Base-by-base conservation (phyloP, 2,888 invertebrate genomes). In the Synanthedon formicaeformis region DNA sequence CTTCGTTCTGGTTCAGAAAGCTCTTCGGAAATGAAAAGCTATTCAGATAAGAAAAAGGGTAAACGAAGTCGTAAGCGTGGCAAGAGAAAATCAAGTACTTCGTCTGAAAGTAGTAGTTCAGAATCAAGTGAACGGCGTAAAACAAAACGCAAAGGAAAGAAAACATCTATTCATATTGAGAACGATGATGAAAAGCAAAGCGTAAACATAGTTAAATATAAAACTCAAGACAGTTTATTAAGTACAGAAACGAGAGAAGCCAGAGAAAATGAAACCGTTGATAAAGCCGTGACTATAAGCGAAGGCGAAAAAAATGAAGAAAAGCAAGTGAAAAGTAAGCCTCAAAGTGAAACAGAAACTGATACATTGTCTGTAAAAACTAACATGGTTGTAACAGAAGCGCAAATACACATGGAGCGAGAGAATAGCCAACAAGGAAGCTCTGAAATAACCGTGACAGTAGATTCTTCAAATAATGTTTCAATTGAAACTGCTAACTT, bases 341-440 rank as follows among this genome's bases (percentile, higher is more conserved):
- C 71, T 16, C 74, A 72, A 8, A 89, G 85, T 72, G 88, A 82
- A 73, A 88, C 78, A 52, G 88, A 88, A 71, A 86, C 84, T 1
- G 87, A 88, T 58, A 85, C 83, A 5, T 59, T 83, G 55, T 88
- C 88, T 23, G 74, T 87, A 4, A 83, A 88, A 67, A 84, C 87
- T 4, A 88, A 86, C 58, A 85, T 84, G 79, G 74, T 88, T 50
- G 78, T 82, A 51, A 88, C 88, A 8, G 88, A 88, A 78, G 89
- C 88, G 23, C 85, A 87, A 73, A 83, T 88, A 57, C 88, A 89
- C 55, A 81, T 86, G 75, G 82, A 88, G 64, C 77, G 82, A 53
- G 78, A 86, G 59, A 75, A 78, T 10, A 78, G 73, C 61, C 71
- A 85, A 60, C 78, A 79, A 53, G 83, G 81, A 13, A 84, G 74